Evolutionary conservation across 1,140 invertebrate genomes (phyloP).

Genomic region (Lepidurus arcticus): DNA sequence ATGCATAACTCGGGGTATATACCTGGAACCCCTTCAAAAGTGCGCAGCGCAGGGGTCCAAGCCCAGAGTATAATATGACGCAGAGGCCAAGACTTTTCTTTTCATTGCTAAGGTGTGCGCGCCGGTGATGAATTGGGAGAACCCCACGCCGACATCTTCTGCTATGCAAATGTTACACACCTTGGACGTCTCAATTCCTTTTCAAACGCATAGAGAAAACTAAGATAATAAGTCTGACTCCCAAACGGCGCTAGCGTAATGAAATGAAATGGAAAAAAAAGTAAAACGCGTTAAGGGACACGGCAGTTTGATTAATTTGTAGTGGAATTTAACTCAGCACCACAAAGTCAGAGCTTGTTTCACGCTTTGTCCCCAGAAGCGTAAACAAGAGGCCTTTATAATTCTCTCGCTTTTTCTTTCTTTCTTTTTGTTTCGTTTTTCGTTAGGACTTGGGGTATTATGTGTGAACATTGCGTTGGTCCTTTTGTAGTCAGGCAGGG

Average conservation of each 20-base stretch:
- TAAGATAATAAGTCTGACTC: neutral
- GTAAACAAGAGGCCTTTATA: neutral
- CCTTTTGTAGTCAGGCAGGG: neutral
- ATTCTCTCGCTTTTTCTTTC: neutral
- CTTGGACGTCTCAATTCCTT: conserved; percentile 3
- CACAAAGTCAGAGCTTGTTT: neutral
- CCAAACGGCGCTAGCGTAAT: neutral
- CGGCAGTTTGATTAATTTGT: conserved; percentile 11
- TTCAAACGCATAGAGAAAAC: conserved; percentile 1
- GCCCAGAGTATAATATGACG: neutral
- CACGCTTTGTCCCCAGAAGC: conserved; percentile 2
- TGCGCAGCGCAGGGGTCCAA: neutral
- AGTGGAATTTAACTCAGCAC: neutral
- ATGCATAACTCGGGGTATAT: conserved; percentile 9
- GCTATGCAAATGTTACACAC: conserved; percentile 8
- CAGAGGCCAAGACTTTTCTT: conserved; percentile 4
- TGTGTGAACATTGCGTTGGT: neutral
- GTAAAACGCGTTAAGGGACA: neutral
- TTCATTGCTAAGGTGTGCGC: conserved; percentile 21
- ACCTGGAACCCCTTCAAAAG: conserved; percentile 3
- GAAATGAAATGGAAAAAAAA: neutral
- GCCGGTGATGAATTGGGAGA: conserved; percentile 17
- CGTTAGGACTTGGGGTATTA: neutral
- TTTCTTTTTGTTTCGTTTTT: neutral
- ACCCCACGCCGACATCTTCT: conserved; percentile 13